Conservation (phyloP, 35 echinoderm and acorn worm genomes). For the Chiridota heheva region DNA sequence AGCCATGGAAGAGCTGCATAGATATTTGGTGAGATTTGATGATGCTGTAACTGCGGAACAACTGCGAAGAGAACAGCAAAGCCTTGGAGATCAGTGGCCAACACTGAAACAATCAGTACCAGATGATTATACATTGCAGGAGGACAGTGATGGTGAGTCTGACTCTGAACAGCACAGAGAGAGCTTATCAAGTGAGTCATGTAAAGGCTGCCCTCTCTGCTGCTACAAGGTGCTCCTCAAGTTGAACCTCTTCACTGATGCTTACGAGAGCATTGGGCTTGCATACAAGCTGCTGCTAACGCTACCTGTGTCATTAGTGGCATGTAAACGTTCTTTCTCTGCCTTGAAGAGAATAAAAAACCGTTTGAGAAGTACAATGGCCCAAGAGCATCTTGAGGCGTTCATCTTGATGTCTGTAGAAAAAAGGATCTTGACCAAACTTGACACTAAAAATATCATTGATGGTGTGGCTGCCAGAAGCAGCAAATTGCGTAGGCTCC, state of each 20-base stretch:
- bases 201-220: conserved; percentile 15
- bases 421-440: conserved; percentile 10
- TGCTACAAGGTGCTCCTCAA: conserved; percentile 24
- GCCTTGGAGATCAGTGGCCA: conserved; percentile 15
- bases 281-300: conserved; percentile 23
- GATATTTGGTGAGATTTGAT: conserved; percentile 28
- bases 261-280: conserved; percentile 11
- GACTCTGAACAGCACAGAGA: background rate
- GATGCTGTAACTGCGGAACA: background rate
- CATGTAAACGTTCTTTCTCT: conserved; percentile 12
- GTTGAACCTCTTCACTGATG: conserved; percentile 18
- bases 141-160: conserved; percentile 21
- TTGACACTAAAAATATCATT: background rate
- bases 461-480: background rate
- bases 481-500: background rate
- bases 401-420: conserved; percentile 1
- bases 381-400: conserved; percentile 3
- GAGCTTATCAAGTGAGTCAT: conserved; percentile 22
- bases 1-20: conserved; percentile 29
- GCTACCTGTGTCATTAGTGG: conserved; percentile 35
- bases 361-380: background rate
- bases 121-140: background rate
- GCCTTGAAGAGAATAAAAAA: background rate
- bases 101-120: conserved; percentile 23
- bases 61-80: conserved; percentile 16